A percentile compares a stretch with the other conserved stretches of the same genome.
Conservation (phyloP, 2,888 invertebrate genomes). For the Athetis lepigone region DNA sequence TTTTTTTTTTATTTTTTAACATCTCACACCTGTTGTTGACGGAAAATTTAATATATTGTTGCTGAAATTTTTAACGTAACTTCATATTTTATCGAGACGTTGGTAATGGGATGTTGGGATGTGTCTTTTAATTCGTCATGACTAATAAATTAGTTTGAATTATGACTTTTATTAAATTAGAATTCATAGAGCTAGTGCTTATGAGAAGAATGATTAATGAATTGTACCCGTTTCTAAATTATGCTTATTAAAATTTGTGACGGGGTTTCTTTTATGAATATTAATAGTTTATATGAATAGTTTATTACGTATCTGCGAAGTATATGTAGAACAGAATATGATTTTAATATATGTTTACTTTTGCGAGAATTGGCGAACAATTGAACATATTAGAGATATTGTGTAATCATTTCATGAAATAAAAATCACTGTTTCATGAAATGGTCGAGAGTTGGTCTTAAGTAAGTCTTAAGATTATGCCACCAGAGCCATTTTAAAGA, state of each 20-base stretch:
- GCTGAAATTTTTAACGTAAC: constrained; percentile 43
- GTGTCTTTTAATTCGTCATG: constrained; percentile 41
- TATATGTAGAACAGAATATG: not conserved
- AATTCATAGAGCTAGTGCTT: constrained; percentile 37
- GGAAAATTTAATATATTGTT: constrained; percentile 56
- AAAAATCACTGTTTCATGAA: no score
- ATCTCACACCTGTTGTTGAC: constrained; percentile 57
- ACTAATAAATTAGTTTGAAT: constrained; percentile 48
- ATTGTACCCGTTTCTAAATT: constrained; percentile 39
- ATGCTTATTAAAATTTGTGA: constrained; percentile 34
- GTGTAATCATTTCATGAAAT: no score
- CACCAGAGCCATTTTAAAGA: not conserved
- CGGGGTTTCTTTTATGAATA: constrained; percentile 2
- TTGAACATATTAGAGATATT: no score
- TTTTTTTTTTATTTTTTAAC: constrained; percentile 36
- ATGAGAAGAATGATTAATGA: constrained; percentile 53
- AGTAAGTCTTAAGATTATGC: not conserved
- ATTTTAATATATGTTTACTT: no score
- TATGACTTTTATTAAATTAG: constrained; percentile 47
- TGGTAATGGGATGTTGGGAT: constrained; percentile 45
- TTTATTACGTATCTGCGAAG: constrained; percentile 33
- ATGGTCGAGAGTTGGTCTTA: not conserved
- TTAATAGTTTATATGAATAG: not conserved
- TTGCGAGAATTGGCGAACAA: no score
- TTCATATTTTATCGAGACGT: constrained; percentile 53